Conservation (phyloP, 2,797 vertebrate species). For the Tangara arthus region DNA sequence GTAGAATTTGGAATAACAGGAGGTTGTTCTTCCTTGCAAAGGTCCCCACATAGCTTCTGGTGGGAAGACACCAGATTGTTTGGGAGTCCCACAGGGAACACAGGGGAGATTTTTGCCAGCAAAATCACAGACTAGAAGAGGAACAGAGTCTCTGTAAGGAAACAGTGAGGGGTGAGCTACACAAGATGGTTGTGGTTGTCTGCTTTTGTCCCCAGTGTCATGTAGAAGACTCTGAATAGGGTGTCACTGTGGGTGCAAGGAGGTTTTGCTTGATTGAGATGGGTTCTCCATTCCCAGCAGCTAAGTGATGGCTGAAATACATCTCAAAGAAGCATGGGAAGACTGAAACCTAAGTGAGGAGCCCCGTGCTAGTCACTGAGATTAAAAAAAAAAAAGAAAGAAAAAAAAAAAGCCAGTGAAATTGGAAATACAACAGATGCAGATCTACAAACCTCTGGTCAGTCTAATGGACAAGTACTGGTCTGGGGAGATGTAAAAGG, state of each 20-base stretch:
- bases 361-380: rapidly evolving
- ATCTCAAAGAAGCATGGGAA: not conserved
- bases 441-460: not conserved
- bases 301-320: not conserved
- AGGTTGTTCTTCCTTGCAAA: not conserved
- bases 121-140: not conserved
- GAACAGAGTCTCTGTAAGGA: not conserved
- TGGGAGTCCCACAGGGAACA: not conserved
- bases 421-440: not conserved
- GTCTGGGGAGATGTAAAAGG: not conserved
- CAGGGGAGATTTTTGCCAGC: not conserved
- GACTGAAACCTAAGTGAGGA: not conserved
- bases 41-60: not conserved
- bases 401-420: not conserved
- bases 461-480: not conserved
- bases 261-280: not conserved
- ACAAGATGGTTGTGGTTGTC: not conserved
- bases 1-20: not conserved
- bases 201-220: not conserved
- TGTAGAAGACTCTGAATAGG: no score
- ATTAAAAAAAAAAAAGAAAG: rapidly evolving
- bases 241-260: not conserved
- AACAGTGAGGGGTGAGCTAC: not conserved
- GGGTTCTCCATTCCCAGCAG: not conserved
- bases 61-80: not conserved